Evolutionary conservation across 2,113 vertebrate genomes (phyloP).

Genomic region (Gulo gulo): DNA sequence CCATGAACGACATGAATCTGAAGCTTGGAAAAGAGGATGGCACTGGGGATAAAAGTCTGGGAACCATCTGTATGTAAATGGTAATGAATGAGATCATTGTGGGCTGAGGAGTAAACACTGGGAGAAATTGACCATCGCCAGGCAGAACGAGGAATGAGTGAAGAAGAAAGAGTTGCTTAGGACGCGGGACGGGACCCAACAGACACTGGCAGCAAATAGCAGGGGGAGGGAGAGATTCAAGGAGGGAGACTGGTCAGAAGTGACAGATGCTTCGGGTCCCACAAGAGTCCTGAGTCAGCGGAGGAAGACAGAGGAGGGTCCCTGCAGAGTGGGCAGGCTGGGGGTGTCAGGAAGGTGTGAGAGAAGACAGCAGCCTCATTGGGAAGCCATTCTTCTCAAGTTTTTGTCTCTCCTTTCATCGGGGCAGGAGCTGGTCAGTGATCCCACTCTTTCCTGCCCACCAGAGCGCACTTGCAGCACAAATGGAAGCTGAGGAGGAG

Average conservation of each 20-base stretch:
- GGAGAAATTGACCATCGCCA: neutral
- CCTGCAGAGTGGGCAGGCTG: neutral
- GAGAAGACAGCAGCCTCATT: neutral
- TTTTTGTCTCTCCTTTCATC: neutral
- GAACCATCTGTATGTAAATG: neutral
- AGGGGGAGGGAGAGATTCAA: neutral
- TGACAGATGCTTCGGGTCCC: fast-evolving
- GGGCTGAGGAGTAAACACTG: neutral
- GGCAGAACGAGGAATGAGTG: neutral
- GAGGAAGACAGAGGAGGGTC: neutral
- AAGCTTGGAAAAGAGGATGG: neutral
- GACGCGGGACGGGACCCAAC: neutral
- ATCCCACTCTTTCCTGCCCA: neutral
- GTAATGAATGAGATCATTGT: neutral
- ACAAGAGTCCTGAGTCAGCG: too few species aligned
- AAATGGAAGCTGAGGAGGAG: neutral
- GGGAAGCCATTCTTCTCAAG: neutral
- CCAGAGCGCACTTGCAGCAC: neutral
- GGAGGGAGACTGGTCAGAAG: neutral
- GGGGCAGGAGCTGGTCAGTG: neutral
- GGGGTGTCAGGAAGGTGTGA: neutral
- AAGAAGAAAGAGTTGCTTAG: neutral
- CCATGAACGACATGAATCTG: neutral
- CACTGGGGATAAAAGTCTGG: too few species aligned
- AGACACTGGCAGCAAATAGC: neutral